Percentiles rank a stretch among this genome's conserved stretches.
phyloP scores from a whole-genome alignment of 2,113 vertebrate species.

The Hemibagrus wyckioides region DNA sequence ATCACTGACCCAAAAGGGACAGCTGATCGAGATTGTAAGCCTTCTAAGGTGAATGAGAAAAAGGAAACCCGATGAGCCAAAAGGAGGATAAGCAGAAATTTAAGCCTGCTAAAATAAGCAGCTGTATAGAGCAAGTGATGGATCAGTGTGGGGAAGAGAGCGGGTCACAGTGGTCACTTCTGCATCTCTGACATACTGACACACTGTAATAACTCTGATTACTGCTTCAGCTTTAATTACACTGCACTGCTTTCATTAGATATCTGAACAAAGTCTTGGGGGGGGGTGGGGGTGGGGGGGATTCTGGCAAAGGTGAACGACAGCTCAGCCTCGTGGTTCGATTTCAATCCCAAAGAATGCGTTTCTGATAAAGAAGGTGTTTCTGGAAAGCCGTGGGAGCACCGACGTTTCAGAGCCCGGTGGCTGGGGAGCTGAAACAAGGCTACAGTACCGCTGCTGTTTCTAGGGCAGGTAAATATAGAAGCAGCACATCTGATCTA shows the following conservation, averaged over 20 bases:
- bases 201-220: constrained; percentile 36
- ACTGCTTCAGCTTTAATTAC: constrained; percentile 37
- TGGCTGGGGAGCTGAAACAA: constrained; percentile 48
- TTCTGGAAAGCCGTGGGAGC: neutral
- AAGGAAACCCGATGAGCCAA: constrained; percentile 3
- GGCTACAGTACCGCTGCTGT: constrained; percentile 47
- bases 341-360: neutral
- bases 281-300: too few species aligned
- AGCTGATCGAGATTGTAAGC: neutral
- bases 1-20: neutral
- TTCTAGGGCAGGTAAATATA: constrained; percentile 67
- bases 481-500: constrained; percentile 44
- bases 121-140: neutral
- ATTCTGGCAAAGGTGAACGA: constrained; percentile 21
- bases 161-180: neutral
- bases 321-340: neutral
- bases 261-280: constrained; percentile 18
- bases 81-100: constrained; percentile 14
- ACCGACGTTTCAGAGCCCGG: neutral
- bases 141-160: neutral
- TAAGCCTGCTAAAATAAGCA: constrained; percentile 47
- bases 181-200: constrained; percentile 29
- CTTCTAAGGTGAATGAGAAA: constrained; percentile 1
- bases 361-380: neutral
- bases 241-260: constrained; percentile 22